phyloP scores from a whole-genome alignment of 2,888 invertebrate genomes.

The Dolichomitus sp. region DNA sequence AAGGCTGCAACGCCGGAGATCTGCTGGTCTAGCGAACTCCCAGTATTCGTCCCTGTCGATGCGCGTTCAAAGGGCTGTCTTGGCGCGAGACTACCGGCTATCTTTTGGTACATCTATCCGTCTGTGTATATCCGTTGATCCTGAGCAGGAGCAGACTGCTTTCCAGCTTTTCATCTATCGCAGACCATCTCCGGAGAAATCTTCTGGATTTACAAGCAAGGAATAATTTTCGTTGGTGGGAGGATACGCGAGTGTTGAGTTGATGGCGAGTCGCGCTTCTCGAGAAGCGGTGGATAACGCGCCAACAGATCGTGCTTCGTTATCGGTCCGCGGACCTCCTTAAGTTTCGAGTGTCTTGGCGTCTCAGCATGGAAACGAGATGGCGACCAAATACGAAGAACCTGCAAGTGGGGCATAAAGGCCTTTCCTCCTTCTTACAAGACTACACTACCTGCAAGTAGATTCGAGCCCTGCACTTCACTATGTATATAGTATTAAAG shows the following conservation, averaged over 20 bases:
- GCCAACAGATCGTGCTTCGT: conserved; percentile 30
- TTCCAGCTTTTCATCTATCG: conserved; percentile 42
- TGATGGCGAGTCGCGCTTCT: conserved; percentile 30
- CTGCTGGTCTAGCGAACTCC: conserved; percentile 7
- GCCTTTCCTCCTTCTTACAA: conserved; percentile 38
- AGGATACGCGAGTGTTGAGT: conserved; percentile 1
- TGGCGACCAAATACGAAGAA: conserved; percentile 35
- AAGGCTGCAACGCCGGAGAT: conserved; percentile 13
- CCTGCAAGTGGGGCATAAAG: not conserved
- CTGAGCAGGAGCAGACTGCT: conserved; percentile 16
- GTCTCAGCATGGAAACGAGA: conserved; percentile 15
- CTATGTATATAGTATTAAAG: conserved; percentile 39
- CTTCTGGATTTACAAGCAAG: conserved; percentile 16
- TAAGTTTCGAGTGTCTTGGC: conserved; percentile 39
- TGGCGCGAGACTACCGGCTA: conserved; percentile 11
- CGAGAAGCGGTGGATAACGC: conserved; percentile 22
- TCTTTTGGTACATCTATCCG: conserved; percentile 25
- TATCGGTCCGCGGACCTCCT: conserved; percentile 35
- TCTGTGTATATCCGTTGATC: conserved; percentile 29
- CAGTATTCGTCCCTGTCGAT: conserved; percentile 26
- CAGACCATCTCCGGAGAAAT: conserved; percentile 26
- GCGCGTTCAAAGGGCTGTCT: conserved; percentile 48
- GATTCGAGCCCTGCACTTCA: conserved; percentile 34
- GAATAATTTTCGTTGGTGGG: conserved; percentile 22
- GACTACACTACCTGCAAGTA: conserved; percentile 30